These are phyloP conservation scores for Scatophagus argus DNA, from an alignment of 2,113 vertebrate genomes.

Conservation along the genomic window DNA sequence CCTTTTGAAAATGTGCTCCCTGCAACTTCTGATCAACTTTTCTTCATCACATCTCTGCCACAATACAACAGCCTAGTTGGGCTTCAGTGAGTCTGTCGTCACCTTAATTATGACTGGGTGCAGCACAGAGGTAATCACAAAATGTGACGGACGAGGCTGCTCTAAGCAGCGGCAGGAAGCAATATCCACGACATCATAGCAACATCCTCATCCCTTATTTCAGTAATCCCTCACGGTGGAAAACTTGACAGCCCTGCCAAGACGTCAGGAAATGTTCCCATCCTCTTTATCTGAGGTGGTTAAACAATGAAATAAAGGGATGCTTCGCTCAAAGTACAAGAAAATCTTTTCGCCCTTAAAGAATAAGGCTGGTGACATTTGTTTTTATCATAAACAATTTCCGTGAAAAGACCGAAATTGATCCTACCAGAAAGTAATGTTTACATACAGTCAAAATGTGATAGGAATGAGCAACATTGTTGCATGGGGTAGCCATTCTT, in stretches of 20 bases:
- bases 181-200: conserved; percentile 39
- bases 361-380: not conserved
- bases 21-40: conserved; percentile 21
- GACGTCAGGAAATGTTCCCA: conserved; percentile 6
- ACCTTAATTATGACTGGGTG: conserved; percentile 56
- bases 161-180: conserved; percentile 8
- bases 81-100: conserved; percentile 28
- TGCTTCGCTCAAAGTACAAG: not conserved
- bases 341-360: not conserved
- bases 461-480: too few relatives aligned
- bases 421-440: not conserved
- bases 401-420: not conserved
- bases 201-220: conserved; percentile 42
- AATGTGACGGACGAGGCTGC: conserved; percentile 37
- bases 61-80: not conserved
- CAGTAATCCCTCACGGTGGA: conserved; percentile 48
- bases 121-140: conserved; percentile 57
- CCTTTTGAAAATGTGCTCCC: conserved; percentile 29
- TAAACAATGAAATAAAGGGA: conserved; percentile 6
- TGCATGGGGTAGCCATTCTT: too few relatives aligned
- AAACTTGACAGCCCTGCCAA: conserved; percentile 16
- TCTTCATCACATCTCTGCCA: not conserved
- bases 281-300: conserved; percentile 30
- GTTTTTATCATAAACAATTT: not conserved
- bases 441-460: too few relatives aligned